phyloP scores from a whole-genome alignment of 2,113 vertebrate genomes.

The Ageneiosus marmoratus region DNA sequence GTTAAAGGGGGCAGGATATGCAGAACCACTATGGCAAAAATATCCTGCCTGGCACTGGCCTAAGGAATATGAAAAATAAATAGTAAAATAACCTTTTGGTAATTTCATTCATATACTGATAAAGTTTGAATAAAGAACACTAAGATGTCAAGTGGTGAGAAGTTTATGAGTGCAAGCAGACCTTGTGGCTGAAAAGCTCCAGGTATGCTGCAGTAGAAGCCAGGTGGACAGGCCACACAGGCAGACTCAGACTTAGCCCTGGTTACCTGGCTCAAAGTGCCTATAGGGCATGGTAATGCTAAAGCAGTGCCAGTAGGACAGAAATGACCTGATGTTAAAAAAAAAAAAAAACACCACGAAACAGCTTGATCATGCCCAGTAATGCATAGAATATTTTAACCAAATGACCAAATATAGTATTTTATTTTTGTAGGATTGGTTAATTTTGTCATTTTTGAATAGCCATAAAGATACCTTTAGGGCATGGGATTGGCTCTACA shows the following conservation, averaged over 20 bases:
- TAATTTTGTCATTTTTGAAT: not conserved
- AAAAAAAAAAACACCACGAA: not conserved
- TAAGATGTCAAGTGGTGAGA: not conserved
- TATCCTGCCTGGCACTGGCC: slow-evolving; percentile 81
- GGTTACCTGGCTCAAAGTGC: slow-evolving; percentile 74
- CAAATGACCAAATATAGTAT: not conserved
- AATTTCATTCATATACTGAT: not conserved
- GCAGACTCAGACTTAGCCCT: slow-evolving; percentile 67
- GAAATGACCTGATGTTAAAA: slow-evolving; percentile 74
- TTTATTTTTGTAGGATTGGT: not conserved
- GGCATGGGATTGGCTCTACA: slow-evolving; percentile 74
- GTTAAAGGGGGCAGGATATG: slow-evolving; percentile 68
- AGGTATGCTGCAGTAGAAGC: slow-evolving; percentile 77
- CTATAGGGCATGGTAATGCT: slow-evolving; percentile 78
- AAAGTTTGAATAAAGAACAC: not conserved
- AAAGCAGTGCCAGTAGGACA: slow-evolving; percentile 72
- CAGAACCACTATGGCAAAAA: slow-evolving; percentile 83
- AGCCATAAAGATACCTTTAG: slow-evolving; percentile 72
- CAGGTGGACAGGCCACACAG: slow-evolving; percentile 82
- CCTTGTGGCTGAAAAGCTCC: slow-evolving; percentile 81
- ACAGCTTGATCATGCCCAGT: not conserved
- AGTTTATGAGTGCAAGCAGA: slow-evolving; percentile 46
- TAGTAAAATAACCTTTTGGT: not conserved
- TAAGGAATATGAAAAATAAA: slow-evolving; percentile 52
- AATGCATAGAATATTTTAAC: not conserved